These are phyloP conservation scores for Eupithecia abbreviata DNA, from an alignment of 2,888 invertebrate species.

Conservation along the genomic window DNA sequence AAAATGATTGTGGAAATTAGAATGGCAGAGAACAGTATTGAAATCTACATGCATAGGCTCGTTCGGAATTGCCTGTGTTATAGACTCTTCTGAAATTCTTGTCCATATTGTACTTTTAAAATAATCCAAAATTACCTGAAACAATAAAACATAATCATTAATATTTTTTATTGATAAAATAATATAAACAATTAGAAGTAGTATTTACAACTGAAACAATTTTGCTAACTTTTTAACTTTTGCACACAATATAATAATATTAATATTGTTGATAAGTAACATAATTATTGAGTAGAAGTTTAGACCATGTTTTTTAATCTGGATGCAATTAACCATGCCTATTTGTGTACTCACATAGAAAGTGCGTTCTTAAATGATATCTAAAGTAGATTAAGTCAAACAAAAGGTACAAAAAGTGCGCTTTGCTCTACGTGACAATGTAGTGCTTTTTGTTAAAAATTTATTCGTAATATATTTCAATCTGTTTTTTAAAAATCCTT, in stretches of 20 bases:
- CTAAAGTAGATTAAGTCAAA: not conserved
- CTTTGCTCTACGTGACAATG: not conserved
- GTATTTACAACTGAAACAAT: too few relatives aligned
- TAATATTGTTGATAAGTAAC: not conserved
- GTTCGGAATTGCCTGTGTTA: not conserved
- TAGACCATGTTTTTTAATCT: not conserved
- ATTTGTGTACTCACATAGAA: not conserved
- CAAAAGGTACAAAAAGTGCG: not conserved
- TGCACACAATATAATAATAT: too few relatives aligned
- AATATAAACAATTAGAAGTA: too few relatives aligned
- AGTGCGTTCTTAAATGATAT: not conserved
- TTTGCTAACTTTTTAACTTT: too few relatives aligned
- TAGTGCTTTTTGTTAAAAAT: not conserved
- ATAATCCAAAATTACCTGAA: slow-evolving; percentile 12
- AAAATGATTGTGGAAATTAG: slow-evolving; percentile 3
- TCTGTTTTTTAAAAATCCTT: not conserved
- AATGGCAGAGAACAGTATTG: not conserved
- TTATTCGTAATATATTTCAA: not conserved
- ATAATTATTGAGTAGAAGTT: not conserved
- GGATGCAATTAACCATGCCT: not conserved
- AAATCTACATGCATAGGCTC: not conserved
- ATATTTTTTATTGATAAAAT: too few relatives aligned
- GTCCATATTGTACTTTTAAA: not conserved
- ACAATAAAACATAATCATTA: not conserved
- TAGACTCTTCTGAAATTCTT: not conserved